A percentile compares a stretch with the other conserved stretches of the same genome.
Conservation (phyloP, 2,888 invertebrate species). For the Colostygia pectinataria region DNA sequence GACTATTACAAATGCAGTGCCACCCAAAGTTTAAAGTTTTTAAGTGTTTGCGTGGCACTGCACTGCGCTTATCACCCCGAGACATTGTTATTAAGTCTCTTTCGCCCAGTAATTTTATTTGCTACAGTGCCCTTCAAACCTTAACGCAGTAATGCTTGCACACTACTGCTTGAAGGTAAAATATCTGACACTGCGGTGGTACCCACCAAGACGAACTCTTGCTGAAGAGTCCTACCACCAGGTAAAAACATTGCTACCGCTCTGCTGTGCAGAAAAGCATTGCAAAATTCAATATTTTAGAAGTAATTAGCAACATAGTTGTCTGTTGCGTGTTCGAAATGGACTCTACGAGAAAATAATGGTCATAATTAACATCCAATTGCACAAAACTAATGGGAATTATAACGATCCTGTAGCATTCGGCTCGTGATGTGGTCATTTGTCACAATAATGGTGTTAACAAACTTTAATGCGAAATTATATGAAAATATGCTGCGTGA, state of each 20-base stretch:
- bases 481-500: conserved; percentile 10
- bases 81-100: too few species aligned
- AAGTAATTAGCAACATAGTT: conserved; percentile 1
- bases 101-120: too few species aligned
- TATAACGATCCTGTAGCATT: conserved; percentile 20
- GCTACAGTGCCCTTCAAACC: too few species aligned
- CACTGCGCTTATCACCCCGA: too few species aligned
- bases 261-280: not conserved
- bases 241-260: not conserved
- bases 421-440: conserved; percentile 12
- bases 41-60: too few species aligned
- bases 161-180: too few species aligned
- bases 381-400: conserved; percentile 28
- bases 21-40: too few species aligned
- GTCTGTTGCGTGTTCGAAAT: conserved; percentile 24
- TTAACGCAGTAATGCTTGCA: too few species aligned
- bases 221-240: too few species aligned
- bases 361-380: conserved; percentile 23
- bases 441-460: conserved; percentile 15
- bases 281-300: conserved; percentile 11
- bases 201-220: too few species aligned
- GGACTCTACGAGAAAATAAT: conserved; percentile 24
- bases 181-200: too few species aligned
- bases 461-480: conserved; percentile 11
- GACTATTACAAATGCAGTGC: too few species aligned